phyloP scores from a whole-genome alignment of 2,113 vertebrate species.

The Rattus rattus region DNA sequence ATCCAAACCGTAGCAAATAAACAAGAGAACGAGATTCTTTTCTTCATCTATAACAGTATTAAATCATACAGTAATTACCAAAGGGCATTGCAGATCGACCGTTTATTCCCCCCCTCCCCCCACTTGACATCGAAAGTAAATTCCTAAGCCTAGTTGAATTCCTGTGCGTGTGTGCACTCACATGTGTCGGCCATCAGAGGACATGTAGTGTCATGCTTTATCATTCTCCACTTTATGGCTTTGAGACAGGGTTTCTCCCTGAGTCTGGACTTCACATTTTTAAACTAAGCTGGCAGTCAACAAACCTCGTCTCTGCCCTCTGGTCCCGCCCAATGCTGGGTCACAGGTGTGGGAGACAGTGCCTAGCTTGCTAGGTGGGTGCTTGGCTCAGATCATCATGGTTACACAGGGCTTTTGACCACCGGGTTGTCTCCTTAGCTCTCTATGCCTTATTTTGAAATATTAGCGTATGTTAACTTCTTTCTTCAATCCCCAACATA shows the following conservation, averaged over 20 bases:
- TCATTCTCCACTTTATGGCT: neutral
- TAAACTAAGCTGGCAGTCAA: neutral
- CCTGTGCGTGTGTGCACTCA: no score
- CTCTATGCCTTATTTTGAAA: neutral
- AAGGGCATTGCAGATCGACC: neutral
- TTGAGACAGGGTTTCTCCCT: neutral
- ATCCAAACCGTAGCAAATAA: neutral
- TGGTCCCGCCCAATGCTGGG: neutral
- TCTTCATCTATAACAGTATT: neutral
- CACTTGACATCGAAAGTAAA: neutral
- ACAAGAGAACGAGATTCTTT: neutral
- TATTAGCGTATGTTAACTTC: neutral
- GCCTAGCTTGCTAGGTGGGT: neutral
- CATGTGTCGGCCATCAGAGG: neutral
- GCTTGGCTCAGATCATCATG: neutral
- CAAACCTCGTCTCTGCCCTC: neutral
- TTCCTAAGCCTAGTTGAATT: neutral
- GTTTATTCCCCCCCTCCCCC: neutral
- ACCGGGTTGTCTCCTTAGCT: neutral
- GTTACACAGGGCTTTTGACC: neutral
- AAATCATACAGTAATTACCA: neutral
- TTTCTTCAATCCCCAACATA: neutral
- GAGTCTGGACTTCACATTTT: neutral
- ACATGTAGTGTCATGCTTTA: accelerated
- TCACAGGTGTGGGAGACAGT: neutral